Evolutionary conservation across 2,113 vertebrate genomes (phyloP), one percentile per base, ranked within the genome.

Genomic region (Bos taurus): DNA sequence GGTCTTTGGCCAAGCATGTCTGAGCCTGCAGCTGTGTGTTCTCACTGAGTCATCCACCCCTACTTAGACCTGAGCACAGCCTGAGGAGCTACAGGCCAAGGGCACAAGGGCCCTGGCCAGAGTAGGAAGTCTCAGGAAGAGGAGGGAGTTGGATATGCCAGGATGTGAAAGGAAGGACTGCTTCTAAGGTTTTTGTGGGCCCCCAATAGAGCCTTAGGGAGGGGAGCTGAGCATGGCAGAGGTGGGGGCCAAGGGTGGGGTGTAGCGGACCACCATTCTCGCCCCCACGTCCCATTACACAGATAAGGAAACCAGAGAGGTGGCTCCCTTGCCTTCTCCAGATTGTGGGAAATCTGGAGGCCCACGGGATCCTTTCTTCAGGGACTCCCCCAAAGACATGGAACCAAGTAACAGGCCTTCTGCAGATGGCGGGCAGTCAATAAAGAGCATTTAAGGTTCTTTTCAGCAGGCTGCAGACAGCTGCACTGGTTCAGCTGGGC

Each of bases 391-490:
- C 88, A 52, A 94, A 94, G 90, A 95, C 43, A 90, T 43, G 83
- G 30, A 84, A 57, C 95, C 94, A 84, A 89, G 40, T 85, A 59
- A 90, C 25, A 74, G 59, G 54, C 5, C 21, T 59, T 97, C 91
- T 89, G n/a, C 59, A 64, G 84, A 59, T 77, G 74, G 71, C 16
- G 50, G 85, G 48, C 60, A 80, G n/a, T 90, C 64, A 92, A 95
- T 86, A 97, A 97, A 94, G 36, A 92, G 40, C 85, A 89, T 25
- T 80, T 56, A 83, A 86, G 50, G 74, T 60, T 28, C 84, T 67
- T 95, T 14, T 14, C 67, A 92, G 85, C 46, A 33, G 21, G 67
- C 57, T 57, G 16, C 40, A 64, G 36, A 9, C 56, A 48, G 48
- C 36, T 59, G 30, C 30, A 52, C 14, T 74, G 1, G 0, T 25